Evolutionary conservation across 2,113 vertebrate genomes (phyloP).

Genomic region (Sciurus niger): DNA sequence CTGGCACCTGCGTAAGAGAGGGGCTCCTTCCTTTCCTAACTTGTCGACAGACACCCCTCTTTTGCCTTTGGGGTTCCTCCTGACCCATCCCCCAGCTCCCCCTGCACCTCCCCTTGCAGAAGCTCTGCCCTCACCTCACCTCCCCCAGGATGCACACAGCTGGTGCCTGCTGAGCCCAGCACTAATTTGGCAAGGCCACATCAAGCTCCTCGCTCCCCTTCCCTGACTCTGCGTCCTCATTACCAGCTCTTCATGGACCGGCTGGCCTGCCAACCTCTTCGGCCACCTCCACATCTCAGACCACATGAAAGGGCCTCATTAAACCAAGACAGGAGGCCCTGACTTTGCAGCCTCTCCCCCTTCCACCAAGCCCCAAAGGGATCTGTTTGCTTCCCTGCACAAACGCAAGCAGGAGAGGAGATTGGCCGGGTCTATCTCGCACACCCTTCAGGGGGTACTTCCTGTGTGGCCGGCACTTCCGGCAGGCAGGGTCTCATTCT

Average conservation of each 20-base stretch:
- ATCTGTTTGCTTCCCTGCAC: neutral
- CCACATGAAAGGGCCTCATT: conserved; percentile 41
- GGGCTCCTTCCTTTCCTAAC: neutral
- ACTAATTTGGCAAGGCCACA: neutral
- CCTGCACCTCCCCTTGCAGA: neutral
- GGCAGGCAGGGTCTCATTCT: neutral
- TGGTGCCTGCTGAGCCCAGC: neutral
- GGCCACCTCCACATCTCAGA: neutral
- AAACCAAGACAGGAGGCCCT: neutral
- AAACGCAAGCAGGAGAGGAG: neutral
- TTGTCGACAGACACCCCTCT: neutral
- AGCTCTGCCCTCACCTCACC: too few relatives aligned
- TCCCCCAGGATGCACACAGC: neutral
- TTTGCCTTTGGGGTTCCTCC: neutral
- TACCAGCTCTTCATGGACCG: conserved; percentile 37
- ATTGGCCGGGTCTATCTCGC: rapidly evolving
- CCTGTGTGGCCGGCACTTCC: too few relatives aligned
- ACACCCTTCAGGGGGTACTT: neutral
- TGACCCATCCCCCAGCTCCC: neutral
- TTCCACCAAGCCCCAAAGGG: neutral
- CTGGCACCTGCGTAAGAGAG: neutral
- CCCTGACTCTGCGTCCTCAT: conserved; percentile 30
- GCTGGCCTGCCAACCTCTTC: neutral
- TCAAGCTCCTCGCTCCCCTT: neutral
- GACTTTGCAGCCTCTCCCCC: neutral